phyloP scores from a whole-genome alignment of 1,140 invertebrate genomes.

The Neodiprion pinetum region DNA sequence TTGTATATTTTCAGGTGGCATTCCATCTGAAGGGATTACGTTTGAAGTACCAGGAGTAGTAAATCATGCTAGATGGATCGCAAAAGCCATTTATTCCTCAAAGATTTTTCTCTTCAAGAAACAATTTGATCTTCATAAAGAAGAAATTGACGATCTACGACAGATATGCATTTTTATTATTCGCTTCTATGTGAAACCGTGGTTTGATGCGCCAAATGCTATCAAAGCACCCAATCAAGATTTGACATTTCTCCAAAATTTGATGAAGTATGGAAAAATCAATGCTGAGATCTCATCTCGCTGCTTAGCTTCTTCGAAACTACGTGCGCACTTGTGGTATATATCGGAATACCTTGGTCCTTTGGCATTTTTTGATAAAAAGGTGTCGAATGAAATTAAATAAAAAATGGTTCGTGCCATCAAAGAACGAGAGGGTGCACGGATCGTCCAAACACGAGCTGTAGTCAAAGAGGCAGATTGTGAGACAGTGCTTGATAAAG shows the following conservation, averaged over 20 bases:
- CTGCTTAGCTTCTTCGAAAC: constrained; percentile 25
- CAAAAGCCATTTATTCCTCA: constrained; percentile 8
- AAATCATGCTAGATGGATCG: constrained; percentile 10
- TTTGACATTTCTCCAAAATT: constrained; percentile 22
- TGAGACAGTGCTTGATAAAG: constrained; percentile 5
- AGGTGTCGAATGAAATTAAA: constrained; percentile 30
- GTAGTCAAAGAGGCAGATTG: neutral
- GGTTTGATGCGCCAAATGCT: constrained; percentile 26
- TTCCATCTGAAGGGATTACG: too few relatives aligned
- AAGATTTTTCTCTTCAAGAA: neutral
- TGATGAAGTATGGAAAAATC: constrained; percentile 24
- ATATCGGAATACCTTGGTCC: constrained; percentile 31
- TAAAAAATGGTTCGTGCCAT: constrained; percentile 22
- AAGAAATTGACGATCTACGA: constrained; percentile 16
- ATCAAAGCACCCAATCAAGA: constrained; percentile 22
- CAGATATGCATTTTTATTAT: constrained; percentile 29
- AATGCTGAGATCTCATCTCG: constrained; percentile 23
- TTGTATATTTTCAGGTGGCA: too few relatives aligned
- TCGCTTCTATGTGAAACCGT: constrained; percentile 25
- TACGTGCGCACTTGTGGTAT: constrained; percentile 41
- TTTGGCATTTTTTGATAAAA: constrained; percentile 42
- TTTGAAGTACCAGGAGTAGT: too few relatives aligned
- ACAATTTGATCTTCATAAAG: constrained; percentile 10
- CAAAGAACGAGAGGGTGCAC: constrained; percentile 4
- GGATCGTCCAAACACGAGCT: constrained; percentile 4